Evolutionary conservation across 2,113 vertebrate species (phyloP), one percentile per base, ranked within the genome.

Genomic region (human (Homo sapiens)): DNA sequence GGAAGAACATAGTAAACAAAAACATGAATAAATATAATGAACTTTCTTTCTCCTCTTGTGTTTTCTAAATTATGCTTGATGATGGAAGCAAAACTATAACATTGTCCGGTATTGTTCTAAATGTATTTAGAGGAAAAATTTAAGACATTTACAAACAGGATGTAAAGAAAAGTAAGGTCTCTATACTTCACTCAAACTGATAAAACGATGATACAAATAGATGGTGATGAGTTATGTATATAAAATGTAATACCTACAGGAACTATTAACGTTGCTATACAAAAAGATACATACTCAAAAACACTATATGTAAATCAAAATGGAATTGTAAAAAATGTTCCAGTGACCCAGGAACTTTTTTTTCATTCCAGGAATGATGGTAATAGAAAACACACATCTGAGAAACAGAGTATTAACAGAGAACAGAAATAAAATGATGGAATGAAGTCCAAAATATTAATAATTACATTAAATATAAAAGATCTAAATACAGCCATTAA

Each of bases 391-490:
- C 18, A 78, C 8, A 78, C 75, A 18, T 17, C 30, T 32, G 43
- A 78, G 75, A 78, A 48, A 48, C 43, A 78, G 14, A 68, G 43
- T 78, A 48, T 11, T 92, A 89, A 64, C 38, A 82, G 20, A 73
- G 76, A 89, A 59, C 35, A 64, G 38, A 82, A 93, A 91, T 35
- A 50, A 97, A 89, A 57, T 16, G 40, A 16, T 17, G 89, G 12
- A 55, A 64, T 64, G 45, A 86, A 72, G 61, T 43, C 18, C 70
- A 83, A 84, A 83, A n/a, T 50, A 83, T 52, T 20, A 93, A 76
- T 68, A 35, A 61, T 90, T 78, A 55, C 45, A 90, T 40, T 95
- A 96, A 96, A 59, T 80, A 73, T 84, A 88, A 97, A 91, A 83
- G 48, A 48, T 23, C 43, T 90, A 95, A 90, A 87, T 64, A 87